Base-by-base conservation (phyloP, 2,797 vertebrate species). In the Lithobates sylvaticus region DNA sequence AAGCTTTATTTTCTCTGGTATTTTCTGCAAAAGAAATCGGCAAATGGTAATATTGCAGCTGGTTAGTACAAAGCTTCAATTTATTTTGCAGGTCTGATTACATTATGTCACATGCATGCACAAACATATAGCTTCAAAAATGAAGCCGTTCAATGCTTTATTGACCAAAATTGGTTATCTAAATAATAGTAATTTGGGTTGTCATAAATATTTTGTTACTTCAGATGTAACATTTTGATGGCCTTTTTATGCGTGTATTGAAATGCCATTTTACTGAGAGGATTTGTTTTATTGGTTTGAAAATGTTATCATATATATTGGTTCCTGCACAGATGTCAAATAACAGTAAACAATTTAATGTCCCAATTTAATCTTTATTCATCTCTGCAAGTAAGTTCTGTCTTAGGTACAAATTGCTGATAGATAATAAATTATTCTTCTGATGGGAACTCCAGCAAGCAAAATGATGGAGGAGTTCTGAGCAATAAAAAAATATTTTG, bases 351-450 rank as follows among this genome's bases (percentile, higher is more conserved):
- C 76, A 78, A 79, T 54, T n/a, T 73, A 69, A 76, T 79, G 83
- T 79, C 69, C 72, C 76, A 78, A 73, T 79, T 73, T 78, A 79
- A 85, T 85, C 76, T 85, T 85, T 85, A 72, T 85, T 85, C 83
- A 85, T 78, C 72, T 74, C 69, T 85, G 69, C 83, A 67, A 54
- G 83, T 26, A 84, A 84, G 83, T 84, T 32, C 73, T 79, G 76
- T 79, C 78, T 70, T 68, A 85, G 76, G 83, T 79, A 69, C 72
- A 84, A 77, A 78, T 84, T 84, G 67, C 75, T 79, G 68, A 72
- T 78, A 73, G 34, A 85, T 73, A 78, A 78, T 85, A 85, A 73
- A 85, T 85, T 84, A 71, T 72, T 3, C 81, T 83, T 83, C 34
- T 83, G 81, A 68, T 68, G 61, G 61, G 58, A 83, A 67, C 50